These are phyloP conservation scores for Nothocercus julius DNA, from an alignment of 2,113 vertebrate genomes.

Conservation along the genomic window DNA sequence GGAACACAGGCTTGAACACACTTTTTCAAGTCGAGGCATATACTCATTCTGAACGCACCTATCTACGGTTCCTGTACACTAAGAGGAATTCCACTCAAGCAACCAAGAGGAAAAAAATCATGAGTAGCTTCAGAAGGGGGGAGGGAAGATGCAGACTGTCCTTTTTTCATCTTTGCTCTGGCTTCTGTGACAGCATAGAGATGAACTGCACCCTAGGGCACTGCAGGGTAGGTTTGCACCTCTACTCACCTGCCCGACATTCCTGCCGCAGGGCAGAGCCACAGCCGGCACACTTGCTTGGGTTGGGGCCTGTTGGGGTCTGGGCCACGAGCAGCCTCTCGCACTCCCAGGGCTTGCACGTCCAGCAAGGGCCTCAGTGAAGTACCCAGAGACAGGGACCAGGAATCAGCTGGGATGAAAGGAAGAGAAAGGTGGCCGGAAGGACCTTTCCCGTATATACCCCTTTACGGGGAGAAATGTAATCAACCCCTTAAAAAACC, in stretches of 20 bases:
- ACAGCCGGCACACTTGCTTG: background rate
- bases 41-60: background rate
- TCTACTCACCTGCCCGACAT: background rate
- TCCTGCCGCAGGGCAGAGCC: background rate
- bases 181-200: background rate
- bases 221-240: background rate
- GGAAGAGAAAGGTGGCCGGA: background rate
- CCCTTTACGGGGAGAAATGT: background rate
- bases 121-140: background rate
- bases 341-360: background rate
- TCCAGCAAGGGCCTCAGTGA: background rate
- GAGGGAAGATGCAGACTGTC: background rate
- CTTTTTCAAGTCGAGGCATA: constrained; percentile 3
- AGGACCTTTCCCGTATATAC: background rate
- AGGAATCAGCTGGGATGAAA: background rate
- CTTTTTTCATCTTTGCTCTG: background rate
- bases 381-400: background rate
- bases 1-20: background rate
- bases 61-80: background rate
- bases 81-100: constrained; percentile 26
- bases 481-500: background rate
- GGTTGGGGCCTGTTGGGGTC: background rate
- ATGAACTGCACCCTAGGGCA: background rate
- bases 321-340: background rate
- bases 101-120: constrained; percentile 25